phyloP scores from a whole-genome alignment of 2,888 invertebrate species.

The Nomada flava region DNA sequence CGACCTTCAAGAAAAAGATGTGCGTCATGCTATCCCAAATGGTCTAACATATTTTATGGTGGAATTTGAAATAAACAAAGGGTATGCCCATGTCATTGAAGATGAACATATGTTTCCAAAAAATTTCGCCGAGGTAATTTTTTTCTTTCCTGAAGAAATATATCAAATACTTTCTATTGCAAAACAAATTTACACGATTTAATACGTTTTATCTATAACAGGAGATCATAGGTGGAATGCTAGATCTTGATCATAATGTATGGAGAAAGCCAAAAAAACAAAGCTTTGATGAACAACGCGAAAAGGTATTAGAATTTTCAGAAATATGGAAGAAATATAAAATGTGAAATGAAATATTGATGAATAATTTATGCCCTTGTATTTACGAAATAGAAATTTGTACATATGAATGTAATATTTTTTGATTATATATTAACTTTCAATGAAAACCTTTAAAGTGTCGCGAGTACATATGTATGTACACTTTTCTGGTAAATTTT shows the following conservation, averaged over 20 bases:
- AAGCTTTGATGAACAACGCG: slow-evolving; percentile 90
- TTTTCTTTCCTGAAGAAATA: slow-evolving; percentile 2
- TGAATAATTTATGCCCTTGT: background rate
- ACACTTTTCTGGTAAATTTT: too few species aligned
- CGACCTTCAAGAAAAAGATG: slow-evolving; percentile 88
- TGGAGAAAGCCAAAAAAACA: slow-evolving; percentile 95
- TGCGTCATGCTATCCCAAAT: slow-evolving; percentile 94
- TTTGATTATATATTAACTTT: background rate
- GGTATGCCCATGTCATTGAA: slow-evolving; percentile 99
- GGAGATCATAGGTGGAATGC: slow-evolving; percentile 98
- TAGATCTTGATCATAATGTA: slow-evolving; percentile 92
- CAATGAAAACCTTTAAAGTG: background rate
- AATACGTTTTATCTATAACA: slow-evolving; percentile 78
- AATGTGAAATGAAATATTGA: slow-evolving; percentile 80
- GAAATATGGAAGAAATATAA: slow-evolving; percentile 89
- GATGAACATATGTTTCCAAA: slow-evolving; percentile 94
- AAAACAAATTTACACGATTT: background rate
- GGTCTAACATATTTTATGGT: slow-evolving; percentile 98
- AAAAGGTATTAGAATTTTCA: slow-evolving; percentile 90
- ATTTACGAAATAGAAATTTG: background rate
- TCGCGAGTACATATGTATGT: too few species aligned
- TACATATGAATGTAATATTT: background rate
- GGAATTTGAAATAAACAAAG: slow-evolving; percentile 95
- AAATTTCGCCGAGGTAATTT: slow-evolving; percentile 94
- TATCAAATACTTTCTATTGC: background rate